These are phyloP conservation scores for Petrocephalus zakoni DNA, from an alignment of 2,113 vertebrate species.

Conservation along the genomic window DNA sequence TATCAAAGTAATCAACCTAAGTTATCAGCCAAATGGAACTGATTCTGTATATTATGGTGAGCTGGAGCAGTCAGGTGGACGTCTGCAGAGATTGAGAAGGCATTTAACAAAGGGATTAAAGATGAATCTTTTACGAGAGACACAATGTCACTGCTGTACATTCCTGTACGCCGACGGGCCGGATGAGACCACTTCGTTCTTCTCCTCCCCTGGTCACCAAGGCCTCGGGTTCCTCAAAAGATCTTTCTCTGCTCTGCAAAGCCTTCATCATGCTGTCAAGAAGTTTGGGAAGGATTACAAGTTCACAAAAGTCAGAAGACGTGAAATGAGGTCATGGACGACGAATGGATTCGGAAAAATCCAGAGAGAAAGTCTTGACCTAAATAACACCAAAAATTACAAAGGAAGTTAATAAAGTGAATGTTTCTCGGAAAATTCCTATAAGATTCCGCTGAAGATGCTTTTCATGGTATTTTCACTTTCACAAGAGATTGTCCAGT, in stretches of 20 bases:
- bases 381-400: conserved; percentile 1
- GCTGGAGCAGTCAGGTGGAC: neutral
- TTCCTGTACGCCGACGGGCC: neutral
- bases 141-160: neutral
- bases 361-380: conserved; percentile 1
- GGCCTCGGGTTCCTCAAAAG: neutral
- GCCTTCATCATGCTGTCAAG: too few relatives aligned
- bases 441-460: neutral
- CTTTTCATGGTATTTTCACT: neutral
- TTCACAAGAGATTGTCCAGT: neutral
- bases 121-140: neutral
- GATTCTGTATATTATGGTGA: neutral
- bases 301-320: neutral
- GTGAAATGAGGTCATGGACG: neutral
- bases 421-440: neutral
- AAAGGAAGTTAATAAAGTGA: neutral
- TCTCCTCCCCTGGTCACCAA: neutral
- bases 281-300: neutral
- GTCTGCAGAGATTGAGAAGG: neutral
- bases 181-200: neutral
- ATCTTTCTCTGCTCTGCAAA: neutral
- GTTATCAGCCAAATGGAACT: too few relatives aligned
- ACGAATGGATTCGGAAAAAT: neutral
- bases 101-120: neutral
- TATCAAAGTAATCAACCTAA: neutral